A percentile compares a stretch with the other conserved stretches of the same genome.
Conservation (phyloP, 1,140 invertebrate genomes). For the Lanistes nyassanus region DNA sequence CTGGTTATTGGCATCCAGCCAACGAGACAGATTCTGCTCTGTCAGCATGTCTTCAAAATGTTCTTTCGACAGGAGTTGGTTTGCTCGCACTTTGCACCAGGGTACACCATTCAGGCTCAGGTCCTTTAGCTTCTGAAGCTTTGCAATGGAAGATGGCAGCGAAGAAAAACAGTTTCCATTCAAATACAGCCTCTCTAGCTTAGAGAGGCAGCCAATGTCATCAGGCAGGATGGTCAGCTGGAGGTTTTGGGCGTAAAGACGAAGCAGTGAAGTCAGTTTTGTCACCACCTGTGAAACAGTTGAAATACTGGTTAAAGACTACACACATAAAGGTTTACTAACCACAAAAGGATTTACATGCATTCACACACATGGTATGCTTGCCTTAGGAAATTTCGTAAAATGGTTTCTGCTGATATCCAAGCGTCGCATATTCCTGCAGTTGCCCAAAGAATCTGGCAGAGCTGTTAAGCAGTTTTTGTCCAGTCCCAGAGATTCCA, state of each 20-base stretch:
- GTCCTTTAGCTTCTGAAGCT: slow-evolving; percentile 48
- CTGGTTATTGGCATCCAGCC: slow-evolving; percentile 42
- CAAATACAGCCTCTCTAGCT: slow-evolving; percentile 40
- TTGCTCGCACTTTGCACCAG: slow-evolving; percentile 41
- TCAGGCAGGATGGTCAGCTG: slow-evolving; percentile 46
- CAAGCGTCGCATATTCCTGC: slow-evolving; percentile 34
- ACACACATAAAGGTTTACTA: not conserved
- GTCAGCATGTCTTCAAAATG: slow-evolving; percentile 45
- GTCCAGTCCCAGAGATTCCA: slow-evolving; percentile 33
- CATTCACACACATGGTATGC: slow-evolving; percentile 3
- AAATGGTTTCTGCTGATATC: slow-evolving; percentile 51
- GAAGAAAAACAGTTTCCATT: slow-evolving; percentile 53
- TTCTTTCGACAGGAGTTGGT: slow-evolving; percentile 45
- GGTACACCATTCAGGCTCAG: slow-evolving; percentile 50
- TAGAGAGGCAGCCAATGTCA: slow-evolving; percentile 45
- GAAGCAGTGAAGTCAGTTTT: slow-evolving; percentile 38
- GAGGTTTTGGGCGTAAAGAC: slow-evolving; percentile 43
- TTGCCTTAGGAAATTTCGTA: slow-evolving; percentile 19
- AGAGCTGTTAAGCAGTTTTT: slow-evolving; percentile 45
- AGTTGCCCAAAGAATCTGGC: slow-evolving; percentile 40
- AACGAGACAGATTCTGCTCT: slow-evolving; percentile 31
- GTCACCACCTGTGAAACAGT: slow-evolving; percentile 24
- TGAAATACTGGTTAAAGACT: not conserved
- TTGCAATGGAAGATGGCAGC: slow-evolving; percentile 48
- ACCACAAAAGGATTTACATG: not conserved